Percentiles rank a stretch among this genome's conserved stretches.
Conservation (phyloP, 1,140 invertebrate genomes). For the Macrobrachium rosenbergii region DNA sequence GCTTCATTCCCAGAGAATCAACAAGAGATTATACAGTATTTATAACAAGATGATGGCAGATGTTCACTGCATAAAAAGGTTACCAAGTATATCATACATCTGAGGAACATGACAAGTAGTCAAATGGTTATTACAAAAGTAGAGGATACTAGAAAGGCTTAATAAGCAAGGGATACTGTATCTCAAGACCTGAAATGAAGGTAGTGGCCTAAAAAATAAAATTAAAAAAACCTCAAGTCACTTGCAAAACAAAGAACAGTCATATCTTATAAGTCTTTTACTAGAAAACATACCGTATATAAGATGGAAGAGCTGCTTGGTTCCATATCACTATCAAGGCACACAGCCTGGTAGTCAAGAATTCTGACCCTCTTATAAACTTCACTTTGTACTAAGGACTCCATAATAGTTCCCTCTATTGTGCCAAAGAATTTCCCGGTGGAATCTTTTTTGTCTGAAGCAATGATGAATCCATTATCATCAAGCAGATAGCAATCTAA, state of each 20-base stretch:
- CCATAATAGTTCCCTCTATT: conserved; percentile 95
- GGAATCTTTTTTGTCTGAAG: conserved; percentile 86
- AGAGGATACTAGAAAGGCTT: no score
- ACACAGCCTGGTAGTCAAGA: conserved; percentile 90
- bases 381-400: conserved; percentile 88
- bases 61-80: no score
- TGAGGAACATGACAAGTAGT: no score
- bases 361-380: conserved; percentile 89
- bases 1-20: no score
- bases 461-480: conserved; percentile 93
- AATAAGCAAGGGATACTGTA: no score
- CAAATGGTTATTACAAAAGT: no score
- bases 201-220: not conserved
- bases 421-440: conserved; percentile 92
- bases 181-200: no score
- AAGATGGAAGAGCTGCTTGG: conserved; percentile 70
- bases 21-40: no score
- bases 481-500: conserved; percentile 93
- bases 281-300: conserved; percentile 74
- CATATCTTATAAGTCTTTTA: not conserved
- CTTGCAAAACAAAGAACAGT: not conserved
- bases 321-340: conserved; percentile 77
- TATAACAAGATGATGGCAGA: no score
- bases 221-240: not conserved
- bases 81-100: no score